Percentiles rank a stretch among this genome's conserved stretches.
These are phyloP conservation scores for Hassar affinis DNA, from an alignment of 2,113 vertebrate genomes.

Conservation along the genomic window DNA sequence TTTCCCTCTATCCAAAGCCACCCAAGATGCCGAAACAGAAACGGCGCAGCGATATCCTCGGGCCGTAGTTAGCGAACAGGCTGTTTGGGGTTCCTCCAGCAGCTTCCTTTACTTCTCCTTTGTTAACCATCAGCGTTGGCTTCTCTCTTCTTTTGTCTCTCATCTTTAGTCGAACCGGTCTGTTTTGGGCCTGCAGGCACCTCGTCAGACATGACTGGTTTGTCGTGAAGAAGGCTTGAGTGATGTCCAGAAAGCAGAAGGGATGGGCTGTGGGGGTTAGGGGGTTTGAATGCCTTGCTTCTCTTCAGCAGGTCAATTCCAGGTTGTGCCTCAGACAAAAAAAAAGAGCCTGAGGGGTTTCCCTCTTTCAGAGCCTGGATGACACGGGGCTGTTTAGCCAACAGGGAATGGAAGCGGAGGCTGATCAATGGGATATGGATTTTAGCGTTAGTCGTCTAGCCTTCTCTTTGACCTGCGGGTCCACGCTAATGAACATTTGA, in stretches of 20 bases:
- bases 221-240: constrained; percentile 60
- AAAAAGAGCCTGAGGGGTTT: constrained; percentile 39
- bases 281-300: constrained; percentile 62
- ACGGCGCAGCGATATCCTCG: constrained; percentile 59
- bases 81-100: constrained; percentile 51
- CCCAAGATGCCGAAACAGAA: constrained; percentile 63
- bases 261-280: not conserved
- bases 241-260: constrained; percentile 51
- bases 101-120: constrained; percentile 54
- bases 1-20: constrained; percentile 55
- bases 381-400: constrained; percentile 47
- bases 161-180: constrained; percentile 49
- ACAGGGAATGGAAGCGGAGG: constrained; percentile 16
- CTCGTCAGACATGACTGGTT: constrained; percentile 71
- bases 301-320: constrained; percentile 58
- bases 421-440: constrained; percentile 22
- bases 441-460: constrained; percentile 10
- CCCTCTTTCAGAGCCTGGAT: constrained; percentile 20
- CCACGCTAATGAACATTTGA: not conserved
- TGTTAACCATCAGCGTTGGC: constrained; percentile 45
- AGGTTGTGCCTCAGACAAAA: constrained; percentile 40
- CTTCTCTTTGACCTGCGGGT: not conserved
- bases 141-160: constrained; percentile 32
- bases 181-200: constrained; percentile 74
- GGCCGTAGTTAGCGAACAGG: constrained; percentile 48